Conservation (phyloP, 2,888 invertebrate species). For the Caenorhabditis auriculariae region DNA sequence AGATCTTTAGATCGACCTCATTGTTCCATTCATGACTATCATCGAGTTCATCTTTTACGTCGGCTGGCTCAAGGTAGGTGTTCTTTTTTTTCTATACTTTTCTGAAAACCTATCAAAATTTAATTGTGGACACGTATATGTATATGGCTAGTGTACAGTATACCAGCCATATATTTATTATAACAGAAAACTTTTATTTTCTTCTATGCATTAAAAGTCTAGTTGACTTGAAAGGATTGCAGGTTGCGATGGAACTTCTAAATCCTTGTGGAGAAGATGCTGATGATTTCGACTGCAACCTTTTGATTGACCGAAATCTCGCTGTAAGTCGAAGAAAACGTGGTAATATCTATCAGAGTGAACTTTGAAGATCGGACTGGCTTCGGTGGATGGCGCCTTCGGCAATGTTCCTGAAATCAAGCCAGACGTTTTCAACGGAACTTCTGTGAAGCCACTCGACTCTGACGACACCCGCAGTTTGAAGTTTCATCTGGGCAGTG, state of each 20-base stretch:
- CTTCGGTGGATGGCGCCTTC: conserved; percentile 31
- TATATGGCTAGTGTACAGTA: no score
- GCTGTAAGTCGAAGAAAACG: no score
- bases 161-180: not conserved
- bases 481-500: conserved; percentile 28
- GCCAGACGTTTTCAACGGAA: conserved; percentile 27
- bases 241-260: conserved; percentile 35
- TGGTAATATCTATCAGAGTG: no score
- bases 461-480: conserved; percentile 29
- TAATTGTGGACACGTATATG: no score
- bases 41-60: conserved; percentile 11
- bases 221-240: not conserved
- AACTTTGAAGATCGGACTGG: conserved; percentile 25
- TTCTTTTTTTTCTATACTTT: no score
- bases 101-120: no score
- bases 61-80: conserved; percentile 36
- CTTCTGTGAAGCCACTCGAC: conserved; percentile 23
- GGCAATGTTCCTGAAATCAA: conserved; percentile 34
- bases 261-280: conserved; percentile 44
- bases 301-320: conserved; percentile 34
- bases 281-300: conserved; percentile 39
- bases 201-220: no score
- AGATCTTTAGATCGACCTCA: not conserved
- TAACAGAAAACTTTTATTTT: no score
- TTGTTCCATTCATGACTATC: conserved; percentile 4